A percentile compares a stretch with the other conserved stretches of the same genome.
Conservation (phyloP, 1,140 invertebrate genomes). For the Drosophila azteca region DNA sequence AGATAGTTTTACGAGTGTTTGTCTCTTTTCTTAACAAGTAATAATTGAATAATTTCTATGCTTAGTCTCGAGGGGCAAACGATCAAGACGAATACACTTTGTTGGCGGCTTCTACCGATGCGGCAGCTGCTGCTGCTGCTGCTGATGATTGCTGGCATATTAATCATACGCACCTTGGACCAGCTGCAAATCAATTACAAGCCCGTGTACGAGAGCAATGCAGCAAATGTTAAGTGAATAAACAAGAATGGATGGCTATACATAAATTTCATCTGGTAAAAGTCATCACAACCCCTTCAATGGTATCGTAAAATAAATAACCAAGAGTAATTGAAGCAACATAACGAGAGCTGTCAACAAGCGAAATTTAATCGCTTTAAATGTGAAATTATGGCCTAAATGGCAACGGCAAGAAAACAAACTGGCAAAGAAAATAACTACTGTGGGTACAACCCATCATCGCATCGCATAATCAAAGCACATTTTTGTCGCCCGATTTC, state of each 20-base stretch:
- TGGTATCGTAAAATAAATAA: slow-evolving; percentile 34
- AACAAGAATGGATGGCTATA: too few species aligned
- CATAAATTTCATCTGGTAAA: too few species aligned
- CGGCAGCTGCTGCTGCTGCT: too few species aligned
- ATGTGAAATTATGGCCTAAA: slow-evolving; percentile 72
- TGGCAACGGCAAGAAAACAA: slow-evolving; percentile 40
- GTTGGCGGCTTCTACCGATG: slow-evolving; percentile 14
- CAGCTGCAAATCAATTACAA: slow-evolving; percentile 43
- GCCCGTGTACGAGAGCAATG: slow-evolving; percentile 13
- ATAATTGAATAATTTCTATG: slow-evolving; percentile 44
- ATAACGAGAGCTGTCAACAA: slow-evolving; percentile 48
- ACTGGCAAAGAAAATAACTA: slow-evolving; percentile 45
- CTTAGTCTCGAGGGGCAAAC: background rate
- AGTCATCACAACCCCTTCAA: too few species aligned
- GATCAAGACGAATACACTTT: slow-evolving; percentile 32
- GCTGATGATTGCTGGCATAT: slow-evolving; percentile 26
- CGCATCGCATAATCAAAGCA: slow-evolving; percentile 63
- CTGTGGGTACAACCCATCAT: slow-evolving; percentile 34
- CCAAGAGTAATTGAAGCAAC: slow-evolving; percentile 45
- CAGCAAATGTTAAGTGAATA: too few species aligned
- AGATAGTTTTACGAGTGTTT: slow-evolving; percentile 28
- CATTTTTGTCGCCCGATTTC: slow-evolving; percentile 61
- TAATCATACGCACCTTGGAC: slow-evolving; percentile 49
- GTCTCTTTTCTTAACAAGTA: slow-evolving; percentile 33
- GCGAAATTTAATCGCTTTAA: slow-evolving; percentile 79